Evolutionary conservation across 2,888 invertebrate genomes (phyloP).

Genomic region (Tanaodytes sp.): DNA sequence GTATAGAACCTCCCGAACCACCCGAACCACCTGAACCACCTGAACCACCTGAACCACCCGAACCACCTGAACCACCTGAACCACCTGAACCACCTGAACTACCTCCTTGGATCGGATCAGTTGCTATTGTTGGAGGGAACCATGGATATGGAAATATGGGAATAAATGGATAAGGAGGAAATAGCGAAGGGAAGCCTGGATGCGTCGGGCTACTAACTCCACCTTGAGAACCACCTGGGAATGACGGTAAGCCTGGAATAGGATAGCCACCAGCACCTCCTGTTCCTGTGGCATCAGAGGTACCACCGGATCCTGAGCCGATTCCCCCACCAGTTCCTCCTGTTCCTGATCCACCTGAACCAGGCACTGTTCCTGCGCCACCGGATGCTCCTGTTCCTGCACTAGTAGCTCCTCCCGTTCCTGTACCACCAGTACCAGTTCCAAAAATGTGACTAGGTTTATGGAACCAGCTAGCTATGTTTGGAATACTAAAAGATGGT

Average conservation of each 20-base stretch:
- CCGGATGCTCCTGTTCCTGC: slow-evolving; percentile 2
- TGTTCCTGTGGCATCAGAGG: background rate
- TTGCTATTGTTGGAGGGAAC: slow-evolving; percentile 17
- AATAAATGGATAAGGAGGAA: slow-evolving; percentile 46
- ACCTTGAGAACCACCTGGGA: slow-evolving; percentile 16
- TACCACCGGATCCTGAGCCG: slow-evolving; percentile 2
- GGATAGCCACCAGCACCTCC: slow-evolving; percentile 18
- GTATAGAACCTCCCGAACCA: too few species aligned
- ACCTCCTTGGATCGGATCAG: slow-evolving; percentile 19
- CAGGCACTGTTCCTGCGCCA: slow-evolving; percentile 3
- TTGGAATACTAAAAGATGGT: slow-evolving; percentile 47
- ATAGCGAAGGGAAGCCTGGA: slow-evolving; percentile 27
- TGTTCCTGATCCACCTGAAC: slow-evolving; percentile 8
- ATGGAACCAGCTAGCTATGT: slow-evolving; percentile 41
- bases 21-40: too few species aligned
- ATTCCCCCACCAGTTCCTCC: background rate
- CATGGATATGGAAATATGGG: slow-evolving; percentile 44
- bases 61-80: too few species aligned
- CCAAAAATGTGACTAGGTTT: slow-evolving; percentile 29
- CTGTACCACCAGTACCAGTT: slow-evolving; percentile 12
- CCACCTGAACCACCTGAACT: slow-evolving; percentile 11
- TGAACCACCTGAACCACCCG: too few species aligned
- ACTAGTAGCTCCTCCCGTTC: background rate
- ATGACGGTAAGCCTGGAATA: slow-evolving; percentile 7
- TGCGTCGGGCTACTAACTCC: slow-evolving; percentile 1